Percentiles rank a stretch among this genome's conserved stretches.
Conservation (phyloP, 64 coral and sea anemone genomes). For the Pachyseris speciosa region DNA sequence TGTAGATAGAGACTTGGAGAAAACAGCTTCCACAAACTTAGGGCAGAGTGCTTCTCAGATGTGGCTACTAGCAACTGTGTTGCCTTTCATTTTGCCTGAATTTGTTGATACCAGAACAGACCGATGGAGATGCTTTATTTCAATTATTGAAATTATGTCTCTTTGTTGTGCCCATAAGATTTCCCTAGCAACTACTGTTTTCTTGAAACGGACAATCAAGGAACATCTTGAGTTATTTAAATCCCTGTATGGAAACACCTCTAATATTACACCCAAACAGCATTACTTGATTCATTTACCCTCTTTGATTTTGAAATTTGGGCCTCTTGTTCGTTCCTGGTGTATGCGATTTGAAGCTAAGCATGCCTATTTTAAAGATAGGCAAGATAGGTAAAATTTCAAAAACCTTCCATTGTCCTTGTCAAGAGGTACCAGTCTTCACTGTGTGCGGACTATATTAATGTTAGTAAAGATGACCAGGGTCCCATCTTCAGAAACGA, state of each 20-base stretch:
- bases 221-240: conserved; percentile 37
- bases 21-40: neutral
- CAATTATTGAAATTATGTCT: conserved; percentile 32
- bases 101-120: neutral
- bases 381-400: conserved; percentile 32
- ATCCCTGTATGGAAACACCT: conserved; percentile 10
- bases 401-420: conserved; percentile 17
- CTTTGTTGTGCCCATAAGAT: conserved; percentile 40
- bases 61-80: neutral
- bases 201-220: conserved; percentile 17
- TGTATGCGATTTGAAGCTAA: conserved; percentile 71
- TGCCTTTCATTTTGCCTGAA: conserved; percentile 28
- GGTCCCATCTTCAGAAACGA: conserved; percentile 19
- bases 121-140: conserved; percentile 19
- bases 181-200: neutral
- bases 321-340: conserved; percentile 41
- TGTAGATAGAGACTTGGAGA: conserved; percentile 9
- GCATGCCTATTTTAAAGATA: conserved; percentile 54
- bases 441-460: conserved; percentile 29
- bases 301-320: conserved; percentile 52
- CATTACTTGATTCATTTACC: conserved; percentile 52
- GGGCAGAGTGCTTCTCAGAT: conserved; percentile 40
- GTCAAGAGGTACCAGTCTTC: neutral
- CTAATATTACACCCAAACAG: conserved; percentile 51
- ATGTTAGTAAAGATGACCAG: neutral